These are phyloP conservation scores for Anguilla japonica DNA, from an alignment of 2,113 vertebrate genomes.

Conservation along the genomic window DNA sequence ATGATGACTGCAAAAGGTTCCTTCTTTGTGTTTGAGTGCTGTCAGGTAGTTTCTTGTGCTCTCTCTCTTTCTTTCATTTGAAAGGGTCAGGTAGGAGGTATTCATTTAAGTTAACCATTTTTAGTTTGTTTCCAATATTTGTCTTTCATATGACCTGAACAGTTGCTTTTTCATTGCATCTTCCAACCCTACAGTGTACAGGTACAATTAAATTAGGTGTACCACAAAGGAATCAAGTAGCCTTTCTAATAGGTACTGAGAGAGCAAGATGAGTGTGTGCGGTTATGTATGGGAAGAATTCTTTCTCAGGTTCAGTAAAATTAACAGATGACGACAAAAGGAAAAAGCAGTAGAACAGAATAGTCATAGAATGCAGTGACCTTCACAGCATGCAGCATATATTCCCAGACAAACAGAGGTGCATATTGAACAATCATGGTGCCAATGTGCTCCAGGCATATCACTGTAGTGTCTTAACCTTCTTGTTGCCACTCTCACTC, in stretches of 20 bases:
- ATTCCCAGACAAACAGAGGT: neutral
- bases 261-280: neutral
- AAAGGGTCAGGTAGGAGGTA: neutral
- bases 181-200: neutral
- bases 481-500: neutral
- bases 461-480: neutral
- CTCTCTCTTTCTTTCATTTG: neutral
- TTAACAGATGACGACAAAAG: neutral
- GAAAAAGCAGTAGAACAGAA: neutral
- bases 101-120: neutral
- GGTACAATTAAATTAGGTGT: neutral
- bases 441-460: neutral
- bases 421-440: neutral
- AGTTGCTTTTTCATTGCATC: neutral
- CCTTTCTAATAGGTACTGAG: neutral
- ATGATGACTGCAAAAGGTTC: neutral
- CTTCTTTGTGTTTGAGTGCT: neutral
- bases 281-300: neutral
- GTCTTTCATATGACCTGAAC: neutral
- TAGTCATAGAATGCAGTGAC: too few relatives aligned
- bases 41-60: neutral
- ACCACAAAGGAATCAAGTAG: neutral
- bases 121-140: constrained; percentile 3
- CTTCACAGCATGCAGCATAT: neutral
- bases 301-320: neutral